phyloP scores from a whole-genome alignment of 2,888 invertebrate species.

The Troilus luridus region DNA sequence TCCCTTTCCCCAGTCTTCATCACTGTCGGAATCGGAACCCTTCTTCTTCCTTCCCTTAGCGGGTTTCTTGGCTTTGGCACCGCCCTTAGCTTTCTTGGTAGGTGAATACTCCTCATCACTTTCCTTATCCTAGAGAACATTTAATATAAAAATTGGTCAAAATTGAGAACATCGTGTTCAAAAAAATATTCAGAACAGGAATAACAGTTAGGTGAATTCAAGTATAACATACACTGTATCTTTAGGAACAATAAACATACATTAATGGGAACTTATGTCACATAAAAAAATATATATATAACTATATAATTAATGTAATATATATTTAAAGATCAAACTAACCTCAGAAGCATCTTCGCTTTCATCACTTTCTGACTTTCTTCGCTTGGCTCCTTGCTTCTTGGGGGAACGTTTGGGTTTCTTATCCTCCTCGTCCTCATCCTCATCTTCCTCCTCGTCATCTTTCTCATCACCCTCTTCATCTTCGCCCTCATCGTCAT shows the following conservation, averaged over 20 bases:
- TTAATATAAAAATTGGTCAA: too few relatives aligned
- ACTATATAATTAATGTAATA: too few relatives aligned
- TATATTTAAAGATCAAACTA: slow-evolving; percentile 39
- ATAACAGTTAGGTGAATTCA: too few relatives aligned
- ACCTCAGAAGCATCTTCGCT: slow-evolving; percentile 67
- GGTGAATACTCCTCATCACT: slow-evolving; percentile 77
- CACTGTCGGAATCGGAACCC: slow-evolving; percentile 78
- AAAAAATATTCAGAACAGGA: too few relatives aligned
- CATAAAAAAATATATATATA: too few relatives aligned
- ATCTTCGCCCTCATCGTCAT: slow-evolving; percentile 71
- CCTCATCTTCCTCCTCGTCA: slow-evolving; percentile 67
- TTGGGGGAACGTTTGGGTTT: slow-evolving; percentile 75
- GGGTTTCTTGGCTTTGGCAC: slow-evolving; percentile 72
- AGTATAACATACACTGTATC: too few relatives aligned
- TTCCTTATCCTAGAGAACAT: slow-evolving; percentile 67
- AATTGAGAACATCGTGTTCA: too few relatives aligned
- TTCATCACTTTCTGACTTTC: slow-evolving; percentile 67
- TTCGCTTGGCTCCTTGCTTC: slow-evolving; percentile 69
- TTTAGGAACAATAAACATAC: too few relatives aligned
- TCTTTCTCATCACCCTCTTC: slow-evolving; percentile 71
- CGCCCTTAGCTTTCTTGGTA: slow-evolving; percentile 70
- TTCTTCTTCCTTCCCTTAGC: slow-evolving; percentile 71
- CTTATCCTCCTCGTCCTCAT: slow-evolving; percentile 71
- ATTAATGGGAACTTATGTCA: too few relatives aligned
- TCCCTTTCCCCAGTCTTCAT: slow-evolving; percentile 79